Evolutionary conservation across 2,113 vertebrate genomes (phyloP), one percentile per base, ranked within the genome.

Genomic region (Holacanthus passer): DNA sequence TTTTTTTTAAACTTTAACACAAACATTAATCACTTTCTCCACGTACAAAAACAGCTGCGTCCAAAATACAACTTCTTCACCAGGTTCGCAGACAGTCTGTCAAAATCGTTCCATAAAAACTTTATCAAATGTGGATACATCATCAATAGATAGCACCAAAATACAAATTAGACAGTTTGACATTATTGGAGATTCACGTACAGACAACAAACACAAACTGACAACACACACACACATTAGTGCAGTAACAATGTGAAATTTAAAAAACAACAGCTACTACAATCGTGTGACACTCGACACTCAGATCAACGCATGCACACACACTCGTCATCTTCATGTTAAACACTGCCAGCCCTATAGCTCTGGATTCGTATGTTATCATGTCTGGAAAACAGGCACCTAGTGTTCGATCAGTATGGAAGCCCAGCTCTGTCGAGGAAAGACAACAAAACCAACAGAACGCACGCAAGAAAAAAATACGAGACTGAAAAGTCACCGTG

Each of bases 121-220:
- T 94, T 95, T 96, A 96, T 95, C 94, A 96, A 97, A 88, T 39
- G 45, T 66, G 55, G 58, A 96, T 95, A 93, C 95, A 94, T 77
- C 45, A 47, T 67, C 60, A 12, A 96, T 95, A 94, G 95, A 95
- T 96, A 97, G 97, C 97, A 97, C 97, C 97, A 95, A 12, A 60
- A 79, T 96, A 97, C 95, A 96, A 96, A 96, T 89, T 94, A 94
- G 86, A 92, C 58, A 41, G n/a, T 10, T 2, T 9, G 22, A 86
- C 50, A 17, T 58, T 64, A n/a, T 60, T 1, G 20, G 20, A 69
- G 41, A 48, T n/a, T 71, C 73, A 84, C 48, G 0, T 58, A 87
- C 39, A 62, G 24, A 76, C 66, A 12, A 76, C 47, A 20, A 52
- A 58, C 73, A 87, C 45, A 2, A 5, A 71, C 24, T 53, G 3